A percentile compares a stretch with the other conserved stretches of the same genome.
Conservation (phyloP, 2,888 invertebrate genomes). For the Itoplectis maculator region DNA sequence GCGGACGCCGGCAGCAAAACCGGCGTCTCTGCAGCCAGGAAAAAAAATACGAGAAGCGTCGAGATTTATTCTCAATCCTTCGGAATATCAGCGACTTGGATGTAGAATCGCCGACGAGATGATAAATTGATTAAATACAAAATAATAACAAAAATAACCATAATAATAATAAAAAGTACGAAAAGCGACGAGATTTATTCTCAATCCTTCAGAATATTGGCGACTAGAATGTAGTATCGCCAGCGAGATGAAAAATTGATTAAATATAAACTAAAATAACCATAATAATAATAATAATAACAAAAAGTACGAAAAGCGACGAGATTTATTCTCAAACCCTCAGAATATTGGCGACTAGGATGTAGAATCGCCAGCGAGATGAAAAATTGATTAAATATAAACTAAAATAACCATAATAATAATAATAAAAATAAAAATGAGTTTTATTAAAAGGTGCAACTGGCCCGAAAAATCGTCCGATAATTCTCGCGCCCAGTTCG, state of each 20-base stretch:
- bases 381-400: constrained; percentile 25
- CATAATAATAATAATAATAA: constrained; percentile 1
- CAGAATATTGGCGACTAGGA: background rate
- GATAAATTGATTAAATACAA: too few relatives aligned
- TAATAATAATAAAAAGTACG: constrained; percentile 6
- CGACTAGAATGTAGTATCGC: constrained; percentile 17
- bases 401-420: too few relatives aligned
- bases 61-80: background rate
- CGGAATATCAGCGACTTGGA: background rate
- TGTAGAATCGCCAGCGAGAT: constrained; percentile 16
- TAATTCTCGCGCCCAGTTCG: background rate
- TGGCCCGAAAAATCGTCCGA: background rate
- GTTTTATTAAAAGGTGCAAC: constrained; percentile 29
- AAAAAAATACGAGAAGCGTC: too few relatives aligned
- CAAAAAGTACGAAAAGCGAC: too few relatives aligned
- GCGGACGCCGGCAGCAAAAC: background rate
- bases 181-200: background rate
- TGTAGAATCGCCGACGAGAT: too few relatives aligned
- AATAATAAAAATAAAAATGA: constrained; percentile 39
- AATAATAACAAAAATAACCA: too few relatives aligned
- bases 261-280: too few relatives aligned
- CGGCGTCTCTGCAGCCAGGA: background rate
- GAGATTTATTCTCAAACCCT: background rate
- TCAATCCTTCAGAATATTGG: background rate
- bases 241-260: too few relatives aligned